These are phyloP conservation scores for Prosapia bicincta DNA, from an alignment of 2,888 invertebrate genomes.

Conservation along the genomic window DNA sequence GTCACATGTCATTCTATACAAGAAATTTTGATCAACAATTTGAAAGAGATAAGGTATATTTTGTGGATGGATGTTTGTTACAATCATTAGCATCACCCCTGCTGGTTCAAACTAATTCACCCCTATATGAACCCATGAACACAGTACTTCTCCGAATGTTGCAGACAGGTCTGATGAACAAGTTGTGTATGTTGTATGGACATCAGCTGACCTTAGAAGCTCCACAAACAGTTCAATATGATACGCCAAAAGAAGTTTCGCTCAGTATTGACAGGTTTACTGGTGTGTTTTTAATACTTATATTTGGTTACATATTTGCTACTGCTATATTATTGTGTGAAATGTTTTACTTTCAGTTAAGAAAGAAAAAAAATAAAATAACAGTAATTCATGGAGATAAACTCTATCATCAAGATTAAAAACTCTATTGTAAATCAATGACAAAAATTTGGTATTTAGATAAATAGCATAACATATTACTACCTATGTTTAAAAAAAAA, in stretches of 20 bases:
- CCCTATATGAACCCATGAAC: constrained; percentile 17
- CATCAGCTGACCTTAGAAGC: neutral
- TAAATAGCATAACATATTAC: too few relatives aligned
- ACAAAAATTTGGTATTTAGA: too few relatives aligned
- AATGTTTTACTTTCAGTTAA: neutral
- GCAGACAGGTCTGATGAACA: constrained; percentile 20
- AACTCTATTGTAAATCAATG: too few relatives aligned
- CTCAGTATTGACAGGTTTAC: neutral
- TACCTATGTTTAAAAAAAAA: too few relatives aligned
- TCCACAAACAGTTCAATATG: neutral
- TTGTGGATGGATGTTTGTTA: constrained; percentile 23
- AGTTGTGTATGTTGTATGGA: constrained; percentile 1
- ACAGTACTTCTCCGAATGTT: constrained; percentile 15
- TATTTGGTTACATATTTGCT: neutral
- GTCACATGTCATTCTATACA: constrained; percentile 15
- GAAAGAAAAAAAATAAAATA: neutral
- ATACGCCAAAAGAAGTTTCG: neutral
- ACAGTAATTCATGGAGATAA: neutral
- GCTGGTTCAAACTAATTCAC: constrained; percentile 19
- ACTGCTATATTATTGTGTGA: neutral
- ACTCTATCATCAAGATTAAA: neutral
- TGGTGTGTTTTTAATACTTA: neutral
- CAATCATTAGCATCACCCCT: constrained; percentile 20
- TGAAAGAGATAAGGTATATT: constrained; percentile 13
- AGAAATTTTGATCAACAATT: constrained; percentile 13